Base-by-base conservation (phyloP, 2,888 invertebrate species). In the Neocrepidodera transversa region DNA sequence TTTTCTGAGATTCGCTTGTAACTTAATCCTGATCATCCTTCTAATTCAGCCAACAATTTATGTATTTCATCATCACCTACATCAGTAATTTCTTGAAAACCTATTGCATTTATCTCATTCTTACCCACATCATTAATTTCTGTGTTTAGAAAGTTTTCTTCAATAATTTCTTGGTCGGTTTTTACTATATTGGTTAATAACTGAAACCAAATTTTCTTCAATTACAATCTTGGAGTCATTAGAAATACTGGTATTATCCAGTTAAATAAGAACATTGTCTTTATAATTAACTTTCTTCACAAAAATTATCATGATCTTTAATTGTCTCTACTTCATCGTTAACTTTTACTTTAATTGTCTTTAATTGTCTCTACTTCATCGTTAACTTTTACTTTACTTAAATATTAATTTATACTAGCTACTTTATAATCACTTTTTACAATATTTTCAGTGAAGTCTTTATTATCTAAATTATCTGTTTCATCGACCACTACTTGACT, bases 31-130 rank as follows among this genome's bases (percentile, higher is more conserved):
- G 47, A 40, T 55, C 62, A 36, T 63, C 26, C 54, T n/a, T 49
- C 69, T 60, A 59, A 56, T 17, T 60, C 63, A 30, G 49, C 62
- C 36, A 63, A 43, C 28, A 53, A 58, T 59, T 62, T 56, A 62
- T 51, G 50, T 17, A 63, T 48, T 48, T 57, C 60, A 11, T 51
- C 51, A 28, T 60, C 60, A 16, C 47, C 17, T 26, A 54, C 11
- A 45, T 54, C 30, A 36, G 26, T 47, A 14, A 54, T 20, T 23
- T 28, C 26, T 11, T 49, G 17, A 30, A 56, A 56, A 30, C 55
- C 55, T 40, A 56, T 30, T 32, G 35, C 14, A 49, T 32, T 32
- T 28, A 30, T 20, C 16, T 54, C 49, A 47, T 51, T 49, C 45
- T 26, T 51, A 14, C 52, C 35, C 32, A 49, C n/a, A 17, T 60